A percentile compares a stretch with the other conserved stretches of the same genome.
Conservation (phyloP, 2,888 invertebrate species). For the Neoascia interrupta region DNA sequence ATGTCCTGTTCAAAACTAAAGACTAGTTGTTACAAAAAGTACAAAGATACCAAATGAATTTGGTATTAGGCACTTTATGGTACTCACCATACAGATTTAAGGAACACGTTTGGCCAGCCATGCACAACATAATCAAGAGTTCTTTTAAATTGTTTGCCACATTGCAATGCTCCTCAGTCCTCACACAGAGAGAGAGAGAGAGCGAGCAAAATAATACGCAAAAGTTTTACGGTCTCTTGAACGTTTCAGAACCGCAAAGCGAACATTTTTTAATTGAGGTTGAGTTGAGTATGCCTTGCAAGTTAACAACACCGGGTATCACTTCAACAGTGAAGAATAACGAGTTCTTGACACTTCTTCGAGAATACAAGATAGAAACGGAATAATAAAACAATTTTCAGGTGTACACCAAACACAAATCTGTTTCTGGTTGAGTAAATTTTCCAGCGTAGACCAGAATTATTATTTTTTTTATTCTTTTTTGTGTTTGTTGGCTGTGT, state of each 20-base stretch:
- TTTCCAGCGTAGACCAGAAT: too few species aligned
- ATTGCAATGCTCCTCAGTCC: constrained; percentile 54
- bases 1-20: too few species aligned
- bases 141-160: constrained; percentile 60
- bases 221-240: constrained; percentile 60
- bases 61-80: constrained; percentile 13
- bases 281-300: constrained; percentile 45
- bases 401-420: too few species aligned
- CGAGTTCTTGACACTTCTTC: constrained; percentile 52
- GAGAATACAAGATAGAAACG: constrained; percentile 8
- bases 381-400: neutral
- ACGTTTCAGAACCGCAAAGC: constrained; percentile 50
- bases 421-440: constrained; percentile 1
- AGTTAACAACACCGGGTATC: constrained; percentile 42
- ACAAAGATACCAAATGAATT: too few species aligned
- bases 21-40: too few species aligned
- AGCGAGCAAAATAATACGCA: constrained; percentile 45
- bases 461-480: too few species aligned
- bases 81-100: constrained; percentile 4
- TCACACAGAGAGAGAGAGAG: too few species aligned
- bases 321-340: constrained; percentile 42
- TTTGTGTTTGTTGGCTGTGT: too few species aligned
- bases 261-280: constrained; percentile 64
- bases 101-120: constrained; percentile 31
- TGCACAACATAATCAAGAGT: constrained; percentile 52